phyloP scores from a whole-genome alignment of 1,140 invertebrate genomes.

The Holcopasites calliopsidis region DNA sequence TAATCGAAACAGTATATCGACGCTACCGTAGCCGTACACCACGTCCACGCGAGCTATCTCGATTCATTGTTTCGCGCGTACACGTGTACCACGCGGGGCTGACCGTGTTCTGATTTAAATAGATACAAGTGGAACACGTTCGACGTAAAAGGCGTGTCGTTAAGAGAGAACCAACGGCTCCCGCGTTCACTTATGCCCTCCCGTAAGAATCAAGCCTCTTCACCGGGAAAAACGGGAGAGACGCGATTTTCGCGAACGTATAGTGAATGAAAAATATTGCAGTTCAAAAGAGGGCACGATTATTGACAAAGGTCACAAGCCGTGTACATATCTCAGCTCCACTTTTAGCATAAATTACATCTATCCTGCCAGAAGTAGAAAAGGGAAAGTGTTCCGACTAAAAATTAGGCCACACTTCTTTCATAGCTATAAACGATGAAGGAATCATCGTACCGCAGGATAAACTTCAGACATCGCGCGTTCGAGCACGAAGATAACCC shows the following conservation, averaged over 20 bases:
- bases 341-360: slow-evolving; percentile 11
- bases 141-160: slow-evolving; percentile 1
- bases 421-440: background rate
- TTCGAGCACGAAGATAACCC: background rate
- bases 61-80: slow-evolving; percentile 20
- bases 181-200: background rate
- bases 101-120: slow-evolving; percentile 7
- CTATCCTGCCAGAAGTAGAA: background rate
- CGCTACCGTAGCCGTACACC: background rate
- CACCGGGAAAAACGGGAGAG: background rate
- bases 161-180: background rate
- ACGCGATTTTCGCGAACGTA: background rate
- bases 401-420: slow-evolving; percentile 12
- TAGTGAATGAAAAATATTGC: background rate
- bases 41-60: slow-evolving; percentile 4
- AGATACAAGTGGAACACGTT: background rate
- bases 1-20: slow-evolving; percentile 39
- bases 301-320: slow-evolving; percentile 1
- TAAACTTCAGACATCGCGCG: background rate
- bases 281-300: background rate
- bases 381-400: background rate
- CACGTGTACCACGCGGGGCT: slow-evolving; percentile 5
- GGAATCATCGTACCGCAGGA: background rate
- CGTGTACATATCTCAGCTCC: background rate
- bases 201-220: background rate